Evolutionary conservation across 1,140 invertebrate species (phyloP).

Genomic region (Leptinotarsa lineolata): DNA sequence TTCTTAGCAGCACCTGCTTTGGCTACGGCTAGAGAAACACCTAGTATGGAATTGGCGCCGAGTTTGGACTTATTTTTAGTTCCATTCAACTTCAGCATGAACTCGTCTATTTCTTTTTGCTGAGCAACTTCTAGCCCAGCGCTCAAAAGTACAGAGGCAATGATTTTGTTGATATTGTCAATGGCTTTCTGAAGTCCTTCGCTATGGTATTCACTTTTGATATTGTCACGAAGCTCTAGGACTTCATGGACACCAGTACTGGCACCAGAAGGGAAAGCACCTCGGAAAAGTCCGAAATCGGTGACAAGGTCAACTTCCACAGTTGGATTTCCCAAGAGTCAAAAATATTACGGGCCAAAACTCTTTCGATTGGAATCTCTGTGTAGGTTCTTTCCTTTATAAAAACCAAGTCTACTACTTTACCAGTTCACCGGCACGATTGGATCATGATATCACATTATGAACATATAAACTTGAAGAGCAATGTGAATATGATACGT

Average conservation of each 20-base stretch:
- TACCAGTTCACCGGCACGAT: no score
- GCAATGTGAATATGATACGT: no score
- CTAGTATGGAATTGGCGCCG: slow-evolving; percentile 97
- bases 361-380: no score
- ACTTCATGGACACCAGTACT: slow-evolving; percentile 93
- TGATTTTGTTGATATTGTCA: slow-evolving; percentile 86
- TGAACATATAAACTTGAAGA: no score
- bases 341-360: no score
- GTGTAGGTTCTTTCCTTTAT: no score
- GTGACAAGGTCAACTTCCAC: no score
- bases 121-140: slow-evolving; percentile 84
- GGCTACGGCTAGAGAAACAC: slow-evolving; percentile 90
- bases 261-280: no score
- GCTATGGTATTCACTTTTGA: slow-evolving; percentile 88
- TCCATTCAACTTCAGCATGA: slow-evolving; percentile 91
- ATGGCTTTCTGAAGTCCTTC: slow-evolving; percentile 95
- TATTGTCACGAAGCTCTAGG: slow-evolving; percentile 91
- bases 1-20: slow-evolving; percentile 97
- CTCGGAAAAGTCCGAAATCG: no score
- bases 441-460: no score
- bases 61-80: slow-evolving; percentile 96
- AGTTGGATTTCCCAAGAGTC: no score
- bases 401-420: no score
- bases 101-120: slow-evolving; percentile 91
- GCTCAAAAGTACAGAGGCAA: slow-evolving; percentile 85